Base-by-base conservation (phyloP, 2,888 invertebrate species). In the Aphodius sticticus region DNA sequence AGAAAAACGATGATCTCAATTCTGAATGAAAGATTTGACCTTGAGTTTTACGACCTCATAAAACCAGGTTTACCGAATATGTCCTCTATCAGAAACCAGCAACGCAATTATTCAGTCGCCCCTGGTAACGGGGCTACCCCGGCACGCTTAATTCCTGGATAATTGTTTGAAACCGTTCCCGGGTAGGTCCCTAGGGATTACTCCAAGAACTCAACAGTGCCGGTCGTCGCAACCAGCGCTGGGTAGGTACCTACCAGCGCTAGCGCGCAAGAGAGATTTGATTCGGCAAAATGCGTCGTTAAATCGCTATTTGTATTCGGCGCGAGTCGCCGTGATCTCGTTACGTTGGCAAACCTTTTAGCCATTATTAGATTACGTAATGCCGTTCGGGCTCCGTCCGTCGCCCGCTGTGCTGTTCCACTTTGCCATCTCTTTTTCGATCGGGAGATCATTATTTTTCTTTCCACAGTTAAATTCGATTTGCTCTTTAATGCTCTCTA, bases 311-410 rank as follows among this genome's bases (percentile, higher is more conserved):
- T 80, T 80, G 78, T 80, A 80, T 80, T 80, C 80, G 71, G 78
- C 76, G 78, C 76, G 78, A 69, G 80, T 76, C 78, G 70, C 26
- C 79, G 79, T 78, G 81, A 82, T 82, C 81, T 81, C 80, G 80
- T 82, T 82, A 82, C 78, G 82, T 80, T 77, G 80, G 81, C 80
- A 81, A 82, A 82, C 82, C 80, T 82, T 82, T 80, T 79, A 81
- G 80, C 80, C 79, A 78, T 79, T 80, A 82, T 80, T 80, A 78
- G 81, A 82, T 82, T 82, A 77, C 76, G 78, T 82, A 81, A 76
- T 80, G 80, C 76, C 79, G 77, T 82, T 81, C 77, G 77, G 78
- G 72, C 69, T 77, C 53, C 26, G 77, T 77, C 53, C 53, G 7
- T 3, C 1, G 2, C 1, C 53, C 53, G 53, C 2, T 3, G 1